Conservation (phyloP, 2,113 vertebrate genomes). For the Podarcis raffonei region DNA sequence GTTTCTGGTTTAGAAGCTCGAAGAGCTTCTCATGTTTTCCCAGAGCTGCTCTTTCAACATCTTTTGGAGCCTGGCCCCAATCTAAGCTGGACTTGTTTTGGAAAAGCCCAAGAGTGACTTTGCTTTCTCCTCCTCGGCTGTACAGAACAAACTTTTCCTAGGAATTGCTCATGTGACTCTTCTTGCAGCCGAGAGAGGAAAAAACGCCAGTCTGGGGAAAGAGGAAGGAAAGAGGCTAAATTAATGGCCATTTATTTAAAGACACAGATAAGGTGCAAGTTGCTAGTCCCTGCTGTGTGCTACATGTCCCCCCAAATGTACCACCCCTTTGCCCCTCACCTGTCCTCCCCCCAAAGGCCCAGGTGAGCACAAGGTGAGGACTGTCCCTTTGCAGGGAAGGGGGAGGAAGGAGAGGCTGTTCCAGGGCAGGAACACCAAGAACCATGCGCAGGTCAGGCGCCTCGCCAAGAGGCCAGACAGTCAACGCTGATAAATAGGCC, state of each 20-base stretch:
- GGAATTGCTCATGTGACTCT: neutral
- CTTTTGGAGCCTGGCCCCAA: neutral
- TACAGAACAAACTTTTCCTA: neutral
- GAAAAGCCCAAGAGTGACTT: neutral
- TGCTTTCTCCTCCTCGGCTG: neutral
- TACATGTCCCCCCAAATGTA: neutral
- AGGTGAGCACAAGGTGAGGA: neutral
- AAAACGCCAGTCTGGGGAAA: neutral
- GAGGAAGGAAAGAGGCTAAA: too few relatives aligned
- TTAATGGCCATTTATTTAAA: too few relatives aligned
- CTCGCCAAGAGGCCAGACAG: neutral
- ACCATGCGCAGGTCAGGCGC: neutral
- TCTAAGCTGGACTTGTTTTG: neutral
- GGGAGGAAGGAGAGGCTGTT: neutral
- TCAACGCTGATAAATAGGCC: neutral
- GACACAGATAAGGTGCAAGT: too few relatives aligned
- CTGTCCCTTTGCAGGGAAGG: neutral
- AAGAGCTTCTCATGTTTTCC: neutral
- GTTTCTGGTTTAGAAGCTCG: neutral
- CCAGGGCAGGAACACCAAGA: constrained; percentile 3
- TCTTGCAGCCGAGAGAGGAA: neutral
- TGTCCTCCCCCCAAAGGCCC: neutral
- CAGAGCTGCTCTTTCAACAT: neutral
- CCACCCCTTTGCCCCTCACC: too few relatives aligned
- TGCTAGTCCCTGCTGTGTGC: too few relatives aligned